A percentile compares a stretch with the other conserved stretches of the same genome.
Conservation (phyloP, 2,888 invertebrate genomes). For the Bellardia bayeri region DNA sequence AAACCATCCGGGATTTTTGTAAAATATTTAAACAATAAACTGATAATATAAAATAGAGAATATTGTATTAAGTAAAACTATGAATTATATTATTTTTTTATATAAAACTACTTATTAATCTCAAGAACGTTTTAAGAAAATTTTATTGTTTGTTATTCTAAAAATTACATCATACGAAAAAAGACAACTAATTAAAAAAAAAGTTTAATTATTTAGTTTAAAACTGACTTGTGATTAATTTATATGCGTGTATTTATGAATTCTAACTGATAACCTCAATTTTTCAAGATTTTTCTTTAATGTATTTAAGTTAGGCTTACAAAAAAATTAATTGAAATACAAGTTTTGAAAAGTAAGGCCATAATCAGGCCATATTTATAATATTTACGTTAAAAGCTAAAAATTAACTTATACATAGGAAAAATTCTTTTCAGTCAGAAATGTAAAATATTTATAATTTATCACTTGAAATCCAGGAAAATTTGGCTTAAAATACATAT, state of each 20-base stretch:
- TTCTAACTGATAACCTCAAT: slow-evolving; percentile 69
- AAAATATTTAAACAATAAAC: slow-evolving; percentile 11
- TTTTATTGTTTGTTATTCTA: neutral
- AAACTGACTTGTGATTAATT: slow-evolving; percentile 50
- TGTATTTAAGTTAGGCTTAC: slow-evolving; percentile 11
- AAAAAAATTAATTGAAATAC: neutral
- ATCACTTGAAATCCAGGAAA: no score
- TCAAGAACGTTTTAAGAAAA: slow-evolving; percentile 31
- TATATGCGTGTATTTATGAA: slow-evolving; percentile 50
- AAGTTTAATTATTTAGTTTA: slow-evolving; percentile 56
- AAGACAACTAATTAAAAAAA: slow-evolving; percentile 39
- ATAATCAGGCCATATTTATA: no score
- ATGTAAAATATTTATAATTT: neutral
- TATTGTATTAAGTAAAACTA: neutral
- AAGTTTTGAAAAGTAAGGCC: neutral
- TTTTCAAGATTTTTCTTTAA: slow-evolving; percentile 54
- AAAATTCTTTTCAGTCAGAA: no score
- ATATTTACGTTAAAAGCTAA: neutral
- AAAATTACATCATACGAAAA: slow-evolving; percentile 58
- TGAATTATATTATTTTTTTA: neutral
- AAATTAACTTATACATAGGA: no score
- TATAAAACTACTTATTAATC: neutral
- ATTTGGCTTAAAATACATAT: no score
- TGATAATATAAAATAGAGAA: no score
- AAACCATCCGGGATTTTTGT: slow-evolving; percentile 33